Base-by-base conservation (phyloP, 2,888 invertebrate genomes). In the Pherbina coryleti region DNA sequence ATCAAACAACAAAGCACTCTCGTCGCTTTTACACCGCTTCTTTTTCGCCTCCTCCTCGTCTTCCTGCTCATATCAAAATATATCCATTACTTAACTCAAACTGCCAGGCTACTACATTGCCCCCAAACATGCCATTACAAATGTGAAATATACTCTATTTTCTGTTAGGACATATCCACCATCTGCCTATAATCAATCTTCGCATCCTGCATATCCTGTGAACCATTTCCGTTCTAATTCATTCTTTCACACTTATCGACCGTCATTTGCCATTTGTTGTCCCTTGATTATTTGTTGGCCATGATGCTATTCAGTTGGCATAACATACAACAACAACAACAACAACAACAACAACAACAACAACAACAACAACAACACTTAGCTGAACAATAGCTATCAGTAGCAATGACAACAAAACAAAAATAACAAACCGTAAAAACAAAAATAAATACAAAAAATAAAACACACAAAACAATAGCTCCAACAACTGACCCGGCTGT, bases 151-250 rank as follows among this genome's bases (percentile, higher is more conserved):
- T 8, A n/a, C 28, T 22, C 25, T 14, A 22, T 60, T 60, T 28
- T 3, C 57, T 60, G 55, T 7, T 25, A 11, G 8, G 7, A 22
- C 57, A 60, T 22, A 19, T 4, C 19, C n/a, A 55, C 19, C 57
- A 60, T n/a, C 8, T 60, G 22, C 28, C 22, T 11, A 25, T 19
- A 28, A 60, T 60, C 22, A 22, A 60, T 60, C 57, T 55, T 60
- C 57, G 55, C 31, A 71, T 55, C 28, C 71, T 28, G 34, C 71
- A 70, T 70, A 70, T 53, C 70, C 70, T 28, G 53, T 53, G 37
- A 5, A 34, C 31, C 31, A 71, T 55, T 71, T 71, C 71, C 55
- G 71, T 28, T 71, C 71, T 49, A 55, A 71, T 55, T 55, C 71
- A 28, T 28, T 60, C 37, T 25, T n/a, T 28, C 55, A 34, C 55